phyloP scores from a whole-genome alignment of 2,888 invertebrate species.

The Ormyrus pomaceus region DNA sequence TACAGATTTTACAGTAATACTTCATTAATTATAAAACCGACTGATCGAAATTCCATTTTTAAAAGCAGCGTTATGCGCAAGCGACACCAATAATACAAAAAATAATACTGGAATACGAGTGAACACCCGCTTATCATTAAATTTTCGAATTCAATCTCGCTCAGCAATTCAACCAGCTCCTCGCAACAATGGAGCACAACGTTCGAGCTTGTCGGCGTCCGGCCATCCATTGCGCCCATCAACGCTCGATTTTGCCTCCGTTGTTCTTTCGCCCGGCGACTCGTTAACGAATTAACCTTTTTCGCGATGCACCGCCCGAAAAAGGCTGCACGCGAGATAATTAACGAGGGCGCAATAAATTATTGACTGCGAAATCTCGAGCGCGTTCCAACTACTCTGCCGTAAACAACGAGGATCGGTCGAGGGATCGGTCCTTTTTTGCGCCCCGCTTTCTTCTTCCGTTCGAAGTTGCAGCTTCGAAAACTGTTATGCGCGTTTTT shows the following conservation, averaged over 20 bases:
- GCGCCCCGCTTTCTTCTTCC: background rate
- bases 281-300: conserved; percentile 39
- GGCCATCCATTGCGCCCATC: conserved; percentile 5
- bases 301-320: background rate
- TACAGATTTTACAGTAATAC: too few relatives aligned
- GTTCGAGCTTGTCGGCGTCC: too few relatives aligned
- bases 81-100: background rate
- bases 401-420: background rate
- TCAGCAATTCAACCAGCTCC: background rate
- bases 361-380: conserved; percentile 11
- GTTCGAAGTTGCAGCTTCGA: background rate
- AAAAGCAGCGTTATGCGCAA: too few relatives aligned
- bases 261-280: conserved; percentile 17
- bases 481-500: background rate
- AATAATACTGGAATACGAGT: background rate
- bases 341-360: background rate
- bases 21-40: too few relatives aligned
- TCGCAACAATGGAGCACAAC: background rate
- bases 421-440: conserved; percentile 17
- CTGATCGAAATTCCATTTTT: too few relatives aligned
- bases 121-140: too few relatives aligned
- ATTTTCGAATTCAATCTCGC: too few relatives aligned
- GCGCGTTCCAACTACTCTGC: conserved; percentile 9
- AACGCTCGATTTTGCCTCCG: conserved; percentile 16
- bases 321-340: background rate